Evolutionary conservation across 2,113 vertebrate genomes (phyloP).

Genomic region (Amphiprion ocellaris): DNA sequence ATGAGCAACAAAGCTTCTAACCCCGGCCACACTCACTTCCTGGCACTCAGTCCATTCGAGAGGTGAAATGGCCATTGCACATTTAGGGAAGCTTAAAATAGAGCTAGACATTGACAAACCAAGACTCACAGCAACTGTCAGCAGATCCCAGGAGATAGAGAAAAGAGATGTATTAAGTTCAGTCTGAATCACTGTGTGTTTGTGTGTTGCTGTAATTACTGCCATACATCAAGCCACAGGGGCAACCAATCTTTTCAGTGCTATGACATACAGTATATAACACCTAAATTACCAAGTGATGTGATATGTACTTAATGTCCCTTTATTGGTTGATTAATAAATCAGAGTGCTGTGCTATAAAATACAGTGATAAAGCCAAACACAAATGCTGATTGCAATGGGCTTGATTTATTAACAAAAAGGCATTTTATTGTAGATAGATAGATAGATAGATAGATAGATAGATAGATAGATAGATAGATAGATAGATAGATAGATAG

Average conservation of each 20-base stretch:
- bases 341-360: constrained; percentile 10
- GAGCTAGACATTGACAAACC: constrained; percentile 59
- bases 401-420: neutral
- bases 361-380: constrained; percentile 9
- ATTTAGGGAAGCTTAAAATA: constrained; percentile 70
- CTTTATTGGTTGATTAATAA: constrained; percentile 29
- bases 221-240: constrained; percentile 55
- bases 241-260: constrained; percentile 52
- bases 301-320: neutral
- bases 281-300: constrained; percentile 43
- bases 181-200: constrained; percentile 27
- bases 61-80: constrained; percentile 65
- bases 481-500: too few species aligned
- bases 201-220: constrained; percentile 61
- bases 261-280: constrained; percentile 32
- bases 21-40: constrained; percentile 42
- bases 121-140: constrained; percentile 43
- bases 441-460: too few species aligned
- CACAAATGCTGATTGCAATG: constrained; percentile 21
- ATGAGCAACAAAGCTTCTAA: constrained; percentile 57
- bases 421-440: too few species aligned
- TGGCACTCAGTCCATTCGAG: constrained; percentile 53
- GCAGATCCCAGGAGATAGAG: constrained; percentile 52
- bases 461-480: too few species aligned
- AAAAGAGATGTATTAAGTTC: constrained; percentile 55